phyloP scores from a whole-genome alignment of 2,888 invertebrate species.

The Yponomeuta plumbellus region DNA sequence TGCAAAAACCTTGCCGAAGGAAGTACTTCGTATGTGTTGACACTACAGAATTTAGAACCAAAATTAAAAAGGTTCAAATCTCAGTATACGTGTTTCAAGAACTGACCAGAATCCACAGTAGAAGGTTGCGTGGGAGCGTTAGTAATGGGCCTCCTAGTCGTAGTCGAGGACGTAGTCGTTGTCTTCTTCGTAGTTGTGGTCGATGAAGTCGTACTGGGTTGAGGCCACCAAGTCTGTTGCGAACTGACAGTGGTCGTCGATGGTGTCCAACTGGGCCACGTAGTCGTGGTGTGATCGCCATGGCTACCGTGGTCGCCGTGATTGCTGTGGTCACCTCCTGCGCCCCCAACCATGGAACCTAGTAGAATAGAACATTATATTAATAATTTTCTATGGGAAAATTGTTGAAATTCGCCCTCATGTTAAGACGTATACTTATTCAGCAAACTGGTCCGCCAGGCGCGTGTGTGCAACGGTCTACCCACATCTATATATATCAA shows the following conservation, averaged over 20 bases:
- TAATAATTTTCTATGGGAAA: too few relatives aligned
- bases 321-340: constrained; percentile 39
- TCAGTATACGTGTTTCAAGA: background rate
- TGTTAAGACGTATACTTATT: too few relatives aligned
- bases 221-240: constrained; percentile 54
- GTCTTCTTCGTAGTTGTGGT: constrained; percentile 32
- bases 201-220: constrained; percentile 36
- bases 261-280: constrained; percentile 64
- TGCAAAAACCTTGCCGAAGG: too few relatives aligned
- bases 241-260: constrained; percentile 41
- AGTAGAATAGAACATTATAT: constrained; percentile 21
- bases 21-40: too few relatives aligned
- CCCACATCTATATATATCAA: too few relatives aligned
- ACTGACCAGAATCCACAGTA: constrained; percentile 2
- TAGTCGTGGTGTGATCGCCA: constrained; percentile 50
- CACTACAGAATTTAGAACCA: too few relatives aligned
- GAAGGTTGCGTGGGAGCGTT: constrained; percentile 25
- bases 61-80: too few relatives aligned
- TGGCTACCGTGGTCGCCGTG: constrained; percentile 45
- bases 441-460: too few relatives aligned
- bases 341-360: constrained; percentile 39
- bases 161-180: constrained; percentile 34
- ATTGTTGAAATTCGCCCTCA: too few relatives aligned
- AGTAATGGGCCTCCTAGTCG: constrained; percentile 29
- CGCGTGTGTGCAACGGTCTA: too few relatives aligned